phyloP scores from a whole-genome alignment of 2,113 vertebrate genomes.

The Muscicapa adusta region DNA sequence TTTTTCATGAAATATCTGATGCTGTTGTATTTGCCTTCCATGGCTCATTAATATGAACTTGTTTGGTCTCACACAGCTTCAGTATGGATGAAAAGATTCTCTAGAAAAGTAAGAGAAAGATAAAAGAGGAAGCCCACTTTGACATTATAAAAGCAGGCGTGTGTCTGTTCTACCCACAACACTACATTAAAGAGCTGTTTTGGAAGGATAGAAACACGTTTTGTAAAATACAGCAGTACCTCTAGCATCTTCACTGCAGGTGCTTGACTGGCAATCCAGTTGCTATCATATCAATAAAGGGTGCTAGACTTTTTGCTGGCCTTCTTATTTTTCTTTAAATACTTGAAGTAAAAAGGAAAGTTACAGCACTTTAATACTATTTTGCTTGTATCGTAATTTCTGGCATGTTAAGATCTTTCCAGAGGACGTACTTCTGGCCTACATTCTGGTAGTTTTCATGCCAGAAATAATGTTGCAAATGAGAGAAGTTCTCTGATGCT shows the following conservation, averaged over 20 bases:
- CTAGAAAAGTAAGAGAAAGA: background rate
- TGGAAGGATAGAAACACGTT: background rate
- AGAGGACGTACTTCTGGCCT: background rate
- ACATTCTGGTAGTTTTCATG: background rate
- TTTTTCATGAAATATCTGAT: background rate
- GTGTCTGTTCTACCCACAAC: background rate
- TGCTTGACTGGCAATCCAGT: background rate
- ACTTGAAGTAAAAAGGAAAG: background rate
- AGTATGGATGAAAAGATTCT: background rate
- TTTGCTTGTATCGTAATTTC: background rate
- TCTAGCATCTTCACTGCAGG: background rate
- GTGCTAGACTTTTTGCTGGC: background rate
- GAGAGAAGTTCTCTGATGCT: background rate
- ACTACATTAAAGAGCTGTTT: background rate
- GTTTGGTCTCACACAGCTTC: background rate
- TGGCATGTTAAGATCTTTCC: background rate
- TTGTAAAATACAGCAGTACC: background rate
- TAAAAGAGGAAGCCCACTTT: background rate
- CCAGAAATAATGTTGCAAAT: background rate
- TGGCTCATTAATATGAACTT: background rate
- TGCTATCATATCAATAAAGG: background rate
- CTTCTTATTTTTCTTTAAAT: background rate
- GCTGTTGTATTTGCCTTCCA: background rate
- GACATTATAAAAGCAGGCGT: background rate
- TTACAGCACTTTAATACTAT: background rate